phyloP scores from a whole-genome alignment of 2,888 invertebrate species.

The Drosophila paracracens region DNA sequence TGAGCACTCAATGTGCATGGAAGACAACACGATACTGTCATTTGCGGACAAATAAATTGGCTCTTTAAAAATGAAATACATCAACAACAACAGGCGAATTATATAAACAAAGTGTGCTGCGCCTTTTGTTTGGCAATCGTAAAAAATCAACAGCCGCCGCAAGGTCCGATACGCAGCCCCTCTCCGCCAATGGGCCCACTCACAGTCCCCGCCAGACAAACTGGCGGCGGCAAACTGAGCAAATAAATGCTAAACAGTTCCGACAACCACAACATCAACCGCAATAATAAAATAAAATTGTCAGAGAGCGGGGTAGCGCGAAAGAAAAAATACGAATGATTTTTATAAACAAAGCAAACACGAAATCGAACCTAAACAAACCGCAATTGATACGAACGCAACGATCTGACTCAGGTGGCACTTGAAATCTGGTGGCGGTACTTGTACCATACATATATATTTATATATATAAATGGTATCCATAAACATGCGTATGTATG shows the following conservation, averaged over 20 bases:
- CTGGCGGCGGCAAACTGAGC: slow-evolving; percentile 73
- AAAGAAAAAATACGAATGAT: slow-evolving; percentile 40
- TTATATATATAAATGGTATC: slow-evolving; percentile 1
- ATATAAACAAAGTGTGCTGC: slow-evolving; percentile 58
- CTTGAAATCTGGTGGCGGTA: slow-evolving; percentile 50
- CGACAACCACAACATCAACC: slow-evolving; percentile 43
- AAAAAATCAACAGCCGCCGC: slow-evolving; percentile 53
- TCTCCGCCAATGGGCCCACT: background rate
- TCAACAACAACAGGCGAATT: slow-evolving; percentile 36
- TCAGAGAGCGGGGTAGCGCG: slow-evolving; percentile 9
- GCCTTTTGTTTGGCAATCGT: slow-evolving; percentile 68
- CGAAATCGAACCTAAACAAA: slow-evolving; percentile 76
- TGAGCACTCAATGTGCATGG: slow-evolving; percentile 20
- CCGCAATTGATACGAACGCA: slow-evolving; percentile 59
- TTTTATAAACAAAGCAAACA: slow-evolving; percentile 70
- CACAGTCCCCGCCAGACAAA: slow-evolving; percentile 59
- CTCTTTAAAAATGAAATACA: slow-evolving; percentile 52
- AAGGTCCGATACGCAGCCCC: slow-evolving; percentile 19
- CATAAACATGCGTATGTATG: background rate
- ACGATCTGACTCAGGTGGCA: slow-evolving; percentile 66
- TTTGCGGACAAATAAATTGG: slow-evolving; percentile 46
- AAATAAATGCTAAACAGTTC: slow-evolving; percentile 72
- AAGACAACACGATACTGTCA: slow-evolving; percentile 39
- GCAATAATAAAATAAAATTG: slow-evolving; percentile 68
- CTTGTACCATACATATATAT: background rate